Evolutionary conservation across 2,113 vertebrate genomes (phyloP).

Genomic region (Piprites chloris): DNA sequence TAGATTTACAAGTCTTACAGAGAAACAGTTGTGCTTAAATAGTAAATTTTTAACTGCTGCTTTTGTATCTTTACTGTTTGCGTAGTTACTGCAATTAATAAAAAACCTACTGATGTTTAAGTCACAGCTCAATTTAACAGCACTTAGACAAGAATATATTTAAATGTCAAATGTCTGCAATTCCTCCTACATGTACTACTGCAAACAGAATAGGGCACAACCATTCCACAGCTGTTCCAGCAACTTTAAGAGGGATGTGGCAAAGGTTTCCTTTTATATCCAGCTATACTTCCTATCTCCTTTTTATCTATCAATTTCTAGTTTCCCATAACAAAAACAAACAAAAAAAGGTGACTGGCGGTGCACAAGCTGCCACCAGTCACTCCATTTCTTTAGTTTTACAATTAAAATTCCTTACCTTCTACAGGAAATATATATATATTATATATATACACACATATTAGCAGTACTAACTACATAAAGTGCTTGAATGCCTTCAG

Average conservation of each 20-base stretch:
- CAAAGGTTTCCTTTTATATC: neutral
- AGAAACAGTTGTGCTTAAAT: neutral
- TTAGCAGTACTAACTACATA: neutral
- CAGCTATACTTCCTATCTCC: neutral
- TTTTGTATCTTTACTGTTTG: neutral
- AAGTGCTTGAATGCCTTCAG: neutral
- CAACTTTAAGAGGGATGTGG: neutral
- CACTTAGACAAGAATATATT: neutral
- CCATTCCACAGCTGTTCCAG: neutral
- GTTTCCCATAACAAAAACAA: neutral
- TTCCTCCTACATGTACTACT: accelerated
- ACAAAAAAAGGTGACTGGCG: neutral
- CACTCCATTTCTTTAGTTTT: neutral
- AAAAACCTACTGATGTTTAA: neutral
- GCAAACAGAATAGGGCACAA: neutral
- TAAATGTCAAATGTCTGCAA: neutral
- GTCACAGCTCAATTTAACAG: neutral
- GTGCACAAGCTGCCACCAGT: neutral
- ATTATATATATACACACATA: accelerated
- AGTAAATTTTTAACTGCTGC: neutral
- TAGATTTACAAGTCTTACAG: neutral
- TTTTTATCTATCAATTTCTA: neutral
- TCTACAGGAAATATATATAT: neutral
- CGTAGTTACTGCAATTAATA: neutral
- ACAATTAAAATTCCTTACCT: neutral